Conservation (phyloP, 2,888 invertebrate genomes). For the Helicoverpa assulta region DNA sequence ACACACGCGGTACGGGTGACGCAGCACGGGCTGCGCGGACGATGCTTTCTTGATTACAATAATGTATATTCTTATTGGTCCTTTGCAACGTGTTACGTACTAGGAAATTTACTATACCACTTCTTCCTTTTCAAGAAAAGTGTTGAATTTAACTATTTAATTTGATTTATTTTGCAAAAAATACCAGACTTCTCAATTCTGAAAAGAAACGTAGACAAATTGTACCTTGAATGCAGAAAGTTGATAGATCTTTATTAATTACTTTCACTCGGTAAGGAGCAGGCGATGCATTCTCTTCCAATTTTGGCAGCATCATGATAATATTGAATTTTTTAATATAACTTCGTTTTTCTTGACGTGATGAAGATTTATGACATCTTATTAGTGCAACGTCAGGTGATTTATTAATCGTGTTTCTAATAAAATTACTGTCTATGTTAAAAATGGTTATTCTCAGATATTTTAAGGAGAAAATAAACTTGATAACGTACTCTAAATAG, state of each 20-base stretch:
- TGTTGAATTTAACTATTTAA: no score
- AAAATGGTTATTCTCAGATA: not conserved
- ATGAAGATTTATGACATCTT: constrained; percentile 33
- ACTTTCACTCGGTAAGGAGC: not conserved
- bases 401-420: constrained; percentile 17
- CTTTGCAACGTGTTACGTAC: no score
- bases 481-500: not conserved
- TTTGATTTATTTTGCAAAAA: no score
- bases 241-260: not conserved
- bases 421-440: constrained; percentile 5
- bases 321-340: constrained; percentile 17
- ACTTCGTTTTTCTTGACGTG: constrained; percentile 35
- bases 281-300: constrained; percentile 9
- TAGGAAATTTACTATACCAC: no score
- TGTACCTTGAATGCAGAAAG: not conserved
- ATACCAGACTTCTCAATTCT: no score
- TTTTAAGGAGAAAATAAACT: not conserved
- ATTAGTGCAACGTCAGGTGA: constrained; percentile 36
- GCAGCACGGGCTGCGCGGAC: no score
- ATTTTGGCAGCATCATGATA: constrained; percentile 22
- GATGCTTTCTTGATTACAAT: no score
- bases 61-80: no score
- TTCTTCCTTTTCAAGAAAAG: no score
- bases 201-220: not conserved
- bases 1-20: no score